Conservation (phyloP, 1,140 invertebrate genomes). For the Steinernema khuongi region DNA sequence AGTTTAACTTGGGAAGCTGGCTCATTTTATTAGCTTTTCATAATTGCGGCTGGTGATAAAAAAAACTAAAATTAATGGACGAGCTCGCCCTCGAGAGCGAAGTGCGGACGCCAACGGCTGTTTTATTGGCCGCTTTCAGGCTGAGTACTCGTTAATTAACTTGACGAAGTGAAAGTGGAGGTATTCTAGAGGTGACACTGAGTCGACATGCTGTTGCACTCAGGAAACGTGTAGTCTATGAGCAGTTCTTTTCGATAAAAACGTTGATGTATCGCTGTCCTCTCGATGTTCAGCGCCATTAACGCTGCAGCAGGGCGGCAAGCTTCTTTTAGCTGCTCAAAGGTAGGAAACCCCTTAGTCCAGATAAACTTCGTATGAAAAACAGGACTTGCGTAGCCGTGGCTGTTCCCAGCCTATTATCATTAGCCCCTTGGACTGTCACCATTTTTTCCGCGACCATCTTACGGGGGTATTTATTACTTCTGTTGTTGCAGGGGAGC, state of each 20-base stretch:
- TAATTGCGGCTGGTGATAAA: not conserved
- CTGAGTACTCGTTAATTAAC: not conserved
- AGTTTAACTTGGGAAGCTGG: not conserved
- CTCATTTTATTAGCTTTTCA: not conserved
- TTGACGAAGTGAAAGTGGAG: not conserved
- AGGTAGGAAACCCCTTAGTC: not conserved
- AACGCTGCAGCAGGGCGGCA: too few relatives aligned
- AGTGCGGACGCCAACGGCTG: not conserved
- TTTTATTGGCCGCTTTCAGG: not conserved
- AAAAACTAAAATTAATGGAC: constrained; percentile 10
- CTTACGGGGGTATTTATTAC: constrained; percentile 3
- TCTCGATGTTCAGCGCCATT: too few relatives aligned
- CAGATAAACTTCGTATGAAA: not conserved
- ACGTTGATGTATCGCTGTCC: not conserved
- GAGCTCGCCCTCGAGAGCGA: not conserved
- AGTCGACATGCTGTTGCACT: not conserved
- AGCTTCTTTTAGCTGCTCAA: not conserved
- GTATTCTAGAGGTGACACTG: not conserved
- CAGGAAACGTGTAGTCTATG: too few relatives aligned
- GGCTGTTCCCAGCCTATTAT: constrained; percentile 4
- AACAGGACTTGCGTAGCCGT: not conserved
- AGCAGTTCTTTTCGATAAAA: too few relatives aligned
- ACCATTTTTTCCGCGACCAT: not conserved
- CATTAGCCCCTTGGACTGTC: constrained; percentile 1
- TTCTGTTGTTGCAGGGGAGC: constrained; percentile 2